Percentiles rank a stretch among this genome's conserved stretches.
These are phyloP conservation scores for Theonella swinhoei DNA, from an alignment of 37 sponge, comb jelly and placozoan species.

Conservation along the genomic window DNA sequence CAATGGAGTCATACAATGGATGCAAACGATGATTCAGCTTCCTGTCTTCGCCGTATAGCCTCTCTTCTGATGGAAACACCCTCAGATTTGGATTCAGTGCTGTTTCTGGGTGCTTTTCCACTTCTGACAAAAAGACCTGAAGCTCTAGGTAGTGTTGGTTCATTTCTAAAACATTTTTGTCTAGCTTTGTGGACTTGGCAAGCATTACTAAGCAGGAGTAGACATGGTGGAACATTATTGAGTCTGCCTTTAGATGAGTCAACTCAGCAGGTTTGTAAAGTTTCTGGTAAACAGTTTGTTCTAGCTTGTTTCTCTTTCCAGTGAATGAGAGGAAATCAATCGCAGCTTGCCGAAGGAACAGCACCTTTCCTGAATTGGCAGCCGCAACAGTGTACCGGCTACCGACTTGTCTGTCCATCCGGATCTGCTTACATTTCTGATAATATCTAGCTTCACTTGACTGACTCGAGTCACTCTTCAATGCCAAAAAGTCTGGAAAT, in stretches of 20 bases:
- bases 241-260: not conserved
- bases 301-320: not conserved
- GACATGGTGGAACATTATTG: conserved; percentile 5
- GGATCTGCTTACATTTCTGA: not conserved
- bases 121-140: not conserved
- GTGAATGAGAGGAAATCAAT: not conserved
- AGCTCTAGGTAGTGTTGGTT: conserved; percentile 13
- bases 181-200: not conserved
- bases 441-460: not conserved
- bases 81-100: not conserved
- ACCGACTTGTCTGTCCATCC: conserved; percentile 34
- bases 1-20: not conserved
- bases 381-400: conserved; percentile 40
- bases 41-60: conserved; percentile 4
- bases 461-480: not conserved
- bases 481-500: conserved; percentile 40
- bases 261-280: not conserved
- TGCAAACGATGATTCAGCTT: not conserved
- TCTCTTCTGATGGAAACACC: not conserved
- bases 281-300: conserved; percentile 22
- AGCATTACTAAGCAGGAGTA: conserved; percentile 5
- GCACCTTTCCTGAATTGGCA: conserved; percentile 14
- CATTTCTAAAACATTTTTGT: not conserved
- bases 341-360: conserved; percentile 31
- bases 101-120: not conserved